Base-by-base conservation (phyloP, 2,888 invertebrate species). In the Lasioglossum morio region DNA sequence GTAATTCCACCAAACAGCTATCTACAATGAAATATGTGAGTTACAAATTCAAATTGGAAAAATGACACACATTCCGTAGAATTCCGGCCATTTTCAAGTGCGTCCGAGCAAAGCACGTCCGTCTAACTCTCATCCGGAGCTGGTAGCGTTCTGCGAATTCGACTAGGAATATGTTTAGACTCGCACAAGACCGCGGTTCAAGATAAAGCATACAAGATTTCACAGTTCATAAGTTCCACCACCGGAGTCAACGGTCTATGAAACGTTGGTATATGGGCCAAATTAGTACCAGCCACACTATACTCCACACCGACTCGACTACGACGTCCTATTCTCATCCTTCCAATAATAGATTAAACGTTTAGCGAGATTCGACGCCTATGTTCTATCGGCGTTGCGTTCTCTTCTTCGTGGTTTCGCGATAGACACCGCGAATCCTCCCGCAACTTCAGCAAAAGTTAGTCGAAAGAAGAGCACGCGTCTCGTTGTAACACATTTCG, bases 331-430 rank as follows among this genome's bases (percentile, higher is more conserved):
- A 89, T 89, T 89, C 89, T 89, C 88, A 89, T 88, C 89, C 84
- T 88, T 89, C 88, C 88, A 89, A 89, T 89, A 89, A 89, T 89
- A 89, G 89, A 89, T 89, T 88, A 89, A 89, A 89, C 88, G 89
- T 89, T 89, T 88, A 79, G 85, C 78, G 80, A 72, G 86, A 87
- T 89, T 85, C 82, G 83, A 88, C 86, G 88, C 79, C 80, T 82
- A 79, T 83, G 79, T 74, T 79, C 46, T 85, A 80, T 72, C 77
- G 77, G 46, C 72, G 72, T 46, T 70, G 37, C 82, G 57, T 66
- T 63, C 78, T 73, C 30, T 46, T 74, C 34, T 30, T n/a, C 66
- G n/a, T 57, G 57, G 69, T 72, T 40, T 74, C 69, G n/a, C 57
- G 69, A 37, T 23, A 8, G 69, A 19, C 69, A 37, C 23, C 69